Evolutionary conservation across 2,888 invertebrate genomes (phyloP).

Genomic region (Lasioglossum pauxillum): DNA sequence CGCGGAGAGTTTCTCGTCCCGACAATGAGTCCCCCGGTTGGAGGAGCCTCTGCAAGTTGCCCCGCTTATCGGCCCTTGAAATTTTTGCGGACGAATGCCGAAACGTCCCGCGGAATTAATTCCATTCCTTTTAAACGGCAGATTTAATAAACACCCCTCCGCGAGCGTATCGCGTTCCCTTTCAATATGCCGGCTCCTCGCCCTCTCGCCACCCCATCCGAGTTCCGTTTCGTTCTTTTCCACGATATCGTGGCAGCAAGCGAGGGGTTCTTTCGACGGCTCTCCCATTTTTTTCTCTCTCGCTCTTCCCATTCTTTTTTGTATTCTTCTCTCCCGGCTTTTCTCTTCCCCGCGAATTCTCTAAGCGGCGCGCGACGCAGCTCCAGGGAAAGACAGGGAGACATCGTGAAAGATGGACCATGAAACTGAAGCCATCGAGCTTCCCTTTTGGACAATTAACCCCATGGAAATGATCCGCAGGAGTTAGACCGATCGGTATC

Average conservation of each 20-base stretch:
- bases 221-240: constrained; percentile 47
- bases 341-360: constrained; percentile 25
- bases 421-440: constrained; percentile 70
- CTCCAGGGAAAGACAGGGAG: constrained; percentile 24
- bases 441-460: constrained; percentile 68
- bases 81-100: constrained; percentile 58
- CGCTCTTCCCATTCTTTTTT: background rate
- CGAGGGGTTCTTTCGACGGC: constrained; percentile 52
- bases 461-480: constrained; percentile 66
- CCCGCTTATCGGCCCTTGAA: constrained; percentile 49
- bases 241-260: constrained; percentile 31
- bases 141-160: constrained; percentile 72
- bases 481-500: constrained; percentile 9
- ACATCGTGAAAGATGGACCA: constrained; percentile 66
- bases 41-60: constrained; percentile 24
- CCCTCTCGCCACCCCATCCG: background rate
- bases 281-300: constrained; percentile 46
- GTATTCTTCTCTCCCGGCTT: background rate
- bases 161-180: constrained; percentile 57
- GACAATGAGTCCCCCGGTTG: constrained; percentile 40
- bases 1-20: constrained; percentile 42
- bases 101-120: constrained; percentile 67
- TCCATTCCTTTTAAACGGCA: constrained; percentile 68
- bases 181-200: constrained; percentile 57
- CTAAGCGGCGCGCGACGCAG: constrained; percentile 60